Base-by-base conservation (phyloP, 2,113 vertebrate species). In the Semnornis frantzii region DNA sequence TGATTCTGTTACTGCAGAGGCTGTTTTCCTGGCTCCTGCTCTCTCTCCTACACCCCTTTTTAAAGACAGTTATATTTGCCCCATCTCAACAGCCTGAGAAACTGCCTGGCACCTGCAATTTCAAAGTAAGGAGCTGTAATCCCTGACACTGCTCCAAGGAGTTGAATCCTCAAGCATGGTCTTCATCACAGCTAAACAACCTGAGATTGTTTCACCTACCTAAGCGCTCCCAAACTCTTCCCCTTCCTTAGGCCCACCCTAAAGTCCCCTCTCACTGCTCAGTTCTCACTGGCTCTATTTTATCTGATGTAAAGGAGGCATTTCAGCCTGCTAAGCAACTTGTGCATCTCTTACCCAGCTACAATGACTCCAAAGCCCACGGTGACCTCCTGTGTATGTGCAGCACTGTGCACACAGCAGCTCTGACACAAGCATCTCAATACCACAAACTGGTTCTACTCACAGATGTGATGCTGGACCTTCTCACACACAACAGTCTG, bases 161-260 rank as follows among this genome's bases (percentile, higher is more conserved):
- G n/a, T 21, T 9, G 39, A 74, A 21, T 57, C 46, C 28, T 88
- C 58, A 78, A 48, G 25, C 34, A 31, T 3, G 52, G 23, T 75
- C 34, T 12, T 83, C 57, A 80, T 27, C 28, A 59, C 62, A 90
- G 72, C 57, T 59, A 24, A 91, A 83, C 18, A 59, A 73, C 33
- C 55, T 0, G 12, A 44, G 50, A 74, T 1, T 27, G 60, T 28
- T 86, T 69, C 44, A 54, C 19, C 33, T 25, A 19, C 0, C 0
- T 39, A 85, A 75, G 25, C 12, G 37, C 17, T 80, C 34, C 23
- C 15, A 76, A 76, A 1, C 11, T 34, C 24, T 69, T 39, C 62
- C 71, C 42, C 30, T 77, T 58, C 59, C 30, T 62, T 46, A 39
- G 46, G 31, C 7, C 33, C 5, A 5, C 8, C 52, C 54, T 20